These are phyloP conservation scores for Umimayanthus kanabou DNA, from an alignment of 92 coral and sea anemone genomes.

Conservation along the genomic window DNA sequence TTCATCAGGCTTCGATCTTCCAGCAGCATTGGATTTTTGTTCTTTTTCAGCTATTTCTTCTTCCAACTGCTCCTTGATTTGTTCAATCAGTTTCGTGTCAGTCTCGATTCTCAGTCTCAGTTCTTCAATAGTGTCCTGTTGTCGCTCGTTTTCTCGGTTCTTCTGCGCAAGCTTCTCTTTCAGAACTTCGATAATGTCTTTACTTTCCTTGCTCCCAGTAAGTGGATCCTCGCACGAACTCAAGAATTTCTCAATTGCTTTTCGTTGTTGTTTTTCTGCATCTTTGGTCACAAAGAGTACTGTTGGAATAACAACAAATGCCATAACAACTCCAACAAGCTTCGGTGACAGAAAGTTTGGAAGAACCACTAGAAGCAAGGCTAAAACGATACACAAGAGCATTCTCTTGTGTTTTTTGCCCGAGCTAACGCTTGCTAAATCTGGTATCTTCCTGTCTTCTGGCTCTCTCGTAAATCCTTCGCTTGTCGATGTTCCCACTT, in stretches of 20 bases:
- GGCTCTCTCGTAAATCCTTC: background rate
- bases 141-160: constrained; percentile 19
- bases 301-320: constrained; percentile 47
- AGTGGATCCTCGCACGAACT: background rate
- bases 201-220: background rate
- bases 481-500: constrained; percentile 7
- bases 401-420: constrained; percentile 12
- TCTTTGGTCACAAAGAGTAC: constrained; percentile 38
- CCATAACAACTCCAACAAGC: constrained; percentile 43
- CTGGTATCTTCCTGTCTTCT: constrained; percentile 1
- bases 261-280: constrained; percentile 45
- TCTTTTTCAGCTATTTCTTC: constrained; percentile 70
- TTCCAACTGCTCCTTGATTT: constrained; percentile 62
- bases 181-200: background rate
- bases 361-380: constrained; percentile 40
- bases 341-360: constrained; percentile 45
- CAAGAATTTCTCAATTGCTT: constrained; percentile 43
- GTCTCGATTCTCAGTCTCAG: constrained; percentile 63
- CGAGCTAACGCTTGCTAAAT: background rate
- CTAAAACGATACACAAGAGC: constrained; percentile 44
- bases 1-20: constrained; percentile 39
- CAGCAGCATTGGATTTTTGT: constrained; percentile 51
- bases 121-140: constrained; percentile 53
- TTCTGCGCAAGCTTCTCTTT: constrained; percentile 13
- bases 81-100: constrained; percentile 64